Evolutionary conservation across 2,888 invertebrate genomes (phyloP).

Genomic region (Xestoiulus laeticollis): DNA sequence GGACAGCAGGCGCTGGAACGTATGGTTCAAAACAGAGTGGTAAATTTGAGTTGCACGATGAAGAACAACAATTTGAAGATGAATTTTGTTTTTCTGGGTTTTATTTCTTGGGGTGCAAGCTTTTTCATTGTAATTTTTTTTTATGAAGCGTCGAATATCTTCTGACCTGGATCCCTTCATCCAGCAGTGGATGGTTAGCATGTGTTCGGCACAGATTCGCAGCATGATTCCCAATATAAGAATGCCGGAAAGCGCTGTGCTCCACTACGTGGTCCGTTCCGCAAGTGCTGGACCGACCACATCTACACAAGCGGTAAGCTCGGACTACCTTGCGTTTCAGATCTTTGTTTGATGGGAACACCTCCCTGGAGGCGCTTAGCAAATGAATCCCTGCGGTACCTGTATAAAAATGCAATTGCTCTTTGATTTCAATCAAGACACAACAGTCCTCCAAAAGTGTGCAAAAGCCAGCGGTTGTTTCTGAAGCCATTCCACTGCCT

Average conservation of each 20-base stretch:
- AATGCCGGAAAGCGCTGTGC: slow-evolving; percentile 57
- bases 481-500: neutral
- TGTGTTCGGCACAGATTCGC: slow-evolving; percentile 59
- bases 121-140: slow-evolving; percentile 16
- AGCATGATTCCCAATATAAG: slow-evolving; percentile 57
- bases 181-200: slow-evolving; percentile 63
- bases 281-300: neutral
- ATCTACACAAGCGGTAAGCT: neutral
- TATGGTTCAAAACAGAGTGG: slow-evolving; percentile 63
- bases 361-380: too few relatives aligned
- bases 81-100: neutral
- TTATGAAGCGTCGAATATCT: slow-evolving; percentile 62
- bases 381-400: too few relatives aligned
- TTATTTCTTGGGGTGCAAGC: neutral
- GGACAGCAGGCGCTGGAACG: slow-evolving; percentile 63
- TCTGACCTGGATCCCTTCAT: slow-evolving; percentile 64
- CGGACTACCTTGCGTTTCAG: neutral
- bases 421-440: neutral
- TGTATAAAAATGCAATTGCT: neutral
- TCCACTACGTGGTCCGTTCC: slow-evolving; percentile 58
- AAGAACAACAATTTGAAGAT: neutral
- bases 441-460: neutral
- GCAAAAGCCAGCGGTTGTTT: neutral
- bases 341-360: neutral
- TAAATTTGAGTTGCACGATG: slow-evolving; percentile 59